Percentiles rank a stretch among this genome's conserved stretches.
phyloP scores from a whole-genome alignment of 2,888 invertebrate species.

The Tenthredo mesomela region DNA sequence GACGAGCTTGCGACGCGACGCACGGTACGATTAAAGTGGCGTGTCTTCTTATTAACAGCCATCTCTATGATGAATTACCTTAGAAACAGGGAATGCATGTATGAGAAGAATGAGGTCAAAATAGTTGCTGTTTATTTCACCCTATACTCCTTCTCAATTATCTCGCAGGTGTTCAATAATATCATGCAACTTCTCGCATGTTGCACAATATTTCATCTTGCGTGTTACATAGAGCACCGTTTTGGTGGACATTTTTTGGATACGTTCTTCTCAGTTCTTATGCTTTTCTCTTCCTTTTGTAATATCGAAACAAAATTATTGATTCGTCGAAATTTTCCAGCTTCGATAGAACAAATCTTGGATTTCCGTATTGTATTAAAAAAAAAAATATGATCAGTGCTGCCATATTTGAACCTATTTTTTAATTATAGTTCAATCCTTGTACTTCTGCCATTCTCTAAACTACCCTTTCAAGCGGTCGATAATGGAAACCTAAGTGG shows the following conservation, averaged over 20 bases:
- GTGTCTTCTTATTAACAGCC: conserved; percentile 3
- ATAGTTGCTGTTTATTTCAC: background rate
- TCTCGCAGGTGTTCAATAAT: background rate
- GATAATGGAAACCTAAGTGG: background rate
- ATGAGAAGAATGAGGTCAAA: background rate
- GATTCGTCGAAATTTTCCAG: background rate
- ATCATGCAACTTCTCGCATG: background rate
- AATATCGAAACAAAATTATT: background rate
- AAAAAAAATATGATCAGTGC: background rate
- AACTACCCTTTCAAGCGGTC: background rate
- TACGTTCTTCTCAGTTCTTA: background rate
- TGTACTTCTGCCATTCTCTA: background rate
- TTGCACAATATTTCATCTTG: background rate
- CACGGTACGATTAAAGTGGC: conserved; percentile 23
- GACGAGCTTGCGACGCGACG: conserved; percentile 6
- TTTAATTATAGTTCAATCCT: background rate
- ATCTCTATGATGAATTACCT: background rate
- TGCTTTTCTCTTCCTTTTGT: background rate
- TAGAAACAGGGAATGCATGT: background rate
- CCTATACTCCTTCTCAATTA: background rate
- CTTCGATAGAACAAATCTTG: background rate
- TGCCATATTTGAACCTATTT: background rate
- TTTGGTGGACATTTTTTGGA: background rate
- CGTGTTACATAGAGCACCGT: background rate
- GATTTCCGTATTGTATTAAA: background rate